These are phyloP conservation scores for Symphodus melops DNA, from an alignment of 2,113 vertebrate genomes.

Conservation along the genomic window DNA sequence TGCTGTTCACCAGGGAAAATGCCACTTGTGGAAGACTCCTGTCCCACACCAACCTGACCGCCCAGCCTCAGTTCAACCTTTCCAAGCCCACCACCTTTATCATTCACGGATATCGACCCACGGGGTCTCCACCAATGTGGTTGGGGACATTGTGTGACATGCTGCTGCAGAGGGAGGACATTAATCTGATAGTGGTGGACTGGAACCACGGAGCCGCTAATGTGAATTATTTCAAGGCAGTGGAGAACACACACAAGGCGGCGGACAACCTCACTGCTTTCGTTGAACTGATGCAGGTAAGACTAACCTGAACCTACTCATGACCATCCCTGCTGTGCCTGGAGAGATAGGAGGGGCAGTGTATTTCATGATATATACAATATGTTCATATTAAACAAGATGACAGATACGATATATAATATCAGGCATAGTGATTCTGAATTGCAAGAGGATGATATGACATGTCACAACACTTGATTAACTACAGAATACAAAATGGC, in stretches of 20 bases:
- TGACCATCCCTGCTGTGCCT: background rate
- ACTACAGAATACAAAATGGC: too few species aligned
- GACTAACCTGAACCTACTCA: background rate
- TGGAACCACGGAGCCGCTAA: slow-evolving; percentile 95
- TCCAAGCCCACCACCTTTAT: slow-evolving; percentile 87
- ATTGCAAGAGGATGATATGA: too few species aligned
- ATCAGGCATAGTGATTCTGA: too few species aligned
- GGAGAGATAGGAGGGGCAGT: too few species aligned
- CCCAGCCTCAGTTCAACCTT: slow-evolving; percentile 78
- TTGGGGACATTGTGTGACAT: slow-evolving; percentile 57
- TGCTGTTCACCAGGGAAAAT: slow-evolving; percentile 88
- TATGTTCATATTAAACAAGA: too few species aligned
- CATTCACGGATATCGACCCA: slow-evolving; percentile 92
- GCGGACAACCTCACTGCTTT: slow-evolving; percentile 83
- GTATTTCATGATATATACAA: too few species aligned
- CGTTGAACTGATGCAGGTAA: slow-evolving; percentile 87
- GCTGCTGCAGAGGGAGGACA: slow-evolving; percentile 81
- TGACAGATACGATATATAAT: too few species aligned
- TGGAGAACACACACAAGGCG: slow-evolving; percentile 84
- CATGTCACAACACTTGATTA: too few species aligned
- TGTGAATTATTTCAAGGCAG: slow-evolving; percentile 85
- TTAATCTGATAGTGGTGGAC: slow-evolving; percentile 91
- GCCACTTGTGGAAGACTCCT: slow-evolving; percentile 82
- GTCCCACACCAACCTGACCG: slow-evolving; percentile 73
- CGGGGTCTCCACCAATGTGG: slow-evolving; percentile 88